Percentiles rank a stretch among this genome's conserved stretches.
Conservation (phyloP, 1,140 invertebrate species). For the Zeugodacus cucurbitae region DNA sequence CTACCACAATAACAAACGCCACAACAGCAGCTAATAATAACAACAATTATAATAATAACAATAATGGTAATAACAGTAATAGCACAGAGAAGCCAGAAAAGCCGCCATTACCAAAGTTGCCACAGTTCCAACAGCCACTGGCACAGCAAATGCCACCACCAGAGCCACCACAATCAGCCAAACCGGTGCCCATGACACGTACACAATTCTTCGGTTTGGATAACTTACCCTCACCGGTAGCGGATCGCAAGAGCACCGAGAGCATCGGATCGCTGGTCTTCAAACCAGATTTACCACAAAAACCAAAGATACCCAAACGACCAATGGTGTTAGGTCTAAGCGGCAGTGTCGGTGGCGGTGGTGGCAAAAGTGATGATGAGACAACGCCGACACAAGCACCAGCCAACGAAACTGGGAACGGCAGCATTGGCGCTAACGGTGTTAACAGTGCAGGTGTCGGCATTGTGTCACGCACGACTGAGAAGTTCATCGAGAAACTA, state of each 20-base stretch:
- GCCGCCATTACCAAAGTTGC: conserved; percentile 58
- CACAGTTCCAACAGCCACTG: conserved; percentile 55
- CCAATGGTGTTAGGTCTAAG: conserved; percentile 52
- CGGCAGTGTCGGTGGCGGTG: conserved; percentile 45
- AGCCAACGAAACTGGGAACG: conserved; percentile 48
- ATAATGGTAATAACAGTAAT: neutral
- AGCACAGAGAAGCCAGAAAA: conserved; percentile 55
- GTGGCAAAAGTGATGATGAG: conserved; percentile 59
- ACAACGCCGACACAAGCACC: conserved; percentile 53
- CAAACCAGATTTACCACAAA: conserved; percentile 62
- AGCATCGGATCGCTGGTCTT: conserved; percentile 58
- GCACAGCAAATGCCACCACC: conserved; percentile 46
- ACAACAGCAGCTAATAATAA: conserved; percentile 40
- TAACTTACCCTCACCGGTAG: conserved; percentile 59
- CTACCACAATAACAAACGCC: neutral
- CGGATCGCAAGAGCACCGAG: conserved; percentile 59
- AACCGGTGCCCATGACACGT: conserved; percentile 62
- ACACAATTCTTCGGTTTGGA: conserved; percentile 63
- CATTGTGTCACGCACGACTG: conserved; percentile 50
- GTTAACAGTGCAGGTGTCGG: neutral
- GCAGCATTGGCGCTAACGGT: neutral
- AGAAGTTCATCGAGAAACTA: conserved; percentile 58
- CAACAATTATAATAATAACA: neutral
- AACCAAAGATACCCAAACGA: conserved; percentile 59
- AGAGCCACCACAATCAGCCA: conserved; percentile 43